Conservation (phyloP, 2,113 vertebrate species). For the Silurus meridionalis region DNA sequence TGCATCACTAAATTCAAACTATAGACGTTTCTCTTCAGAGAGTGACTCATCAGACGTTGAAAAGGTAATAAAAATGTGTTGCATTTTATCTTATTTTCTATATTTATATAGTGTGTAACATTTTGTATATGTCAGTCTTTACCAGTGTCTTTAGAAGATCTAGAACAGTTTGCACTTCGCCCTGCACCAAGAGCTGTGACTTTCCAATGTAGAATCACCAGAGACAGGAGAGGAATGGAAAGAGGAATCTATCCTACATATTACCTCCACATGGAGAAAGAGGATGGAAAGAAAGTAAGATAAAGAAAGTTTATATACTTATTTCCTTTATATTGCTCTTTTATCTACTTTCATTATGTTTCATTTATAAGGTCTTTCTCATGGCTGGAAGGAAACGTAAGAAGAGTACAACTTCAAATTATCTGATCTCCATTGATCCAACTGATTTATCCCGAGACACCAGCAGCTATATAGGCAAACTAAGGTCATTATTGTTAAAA, state of each 20-base stretch:
- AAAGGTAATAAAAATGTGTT: conserved; percentile 59
- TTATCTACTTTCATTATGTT: neutral
- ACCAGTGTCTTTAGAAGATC: conserved; percentile 71
- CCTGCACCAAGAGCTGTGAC: conserved; percentile 74
- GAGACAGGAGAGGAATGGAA: conserved; percentile 81
- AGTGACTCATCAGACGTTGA: conserved; percentile 59
- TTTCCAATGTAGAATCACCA: conserved; percentile 78
- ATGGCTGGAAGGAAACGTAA: conserved; percentile 86
- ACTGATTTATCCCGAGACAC: conserved; percentile 81
- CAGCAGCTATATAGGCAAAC: conserved; percentile 83
- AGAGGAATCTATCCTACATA: conserved; percentile 85
- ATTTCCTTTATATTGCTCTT: too few relatives aligned
- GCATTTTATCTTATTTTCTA: neutral
- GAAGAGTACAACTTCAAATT: conserved; percentile 86
- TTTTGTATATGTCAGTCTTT: conserved; percentile 59
- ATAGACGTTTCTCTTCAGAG: conserved; percentile 65
- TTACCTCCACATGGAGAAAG: conserved; percentile 84
- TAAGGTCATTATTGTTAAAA: conserved; percentile 70
- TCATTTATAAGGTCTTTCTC: conserved; percentile 75
- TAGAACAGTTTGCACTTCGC: conserved; percentile 75
- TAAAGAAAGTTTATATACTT: neutral
- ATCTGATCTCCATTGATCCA: conserved; percentile 84
- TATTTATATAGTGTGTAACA: neutral
- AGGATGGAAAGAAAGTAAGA: conserved; percentile 76
- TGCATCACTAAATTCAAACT: conserved; percentile 73